Base-by-base conservation (phyloP, 2,888 invertebrate genomes). In the Griposia aprilina region DNA sequence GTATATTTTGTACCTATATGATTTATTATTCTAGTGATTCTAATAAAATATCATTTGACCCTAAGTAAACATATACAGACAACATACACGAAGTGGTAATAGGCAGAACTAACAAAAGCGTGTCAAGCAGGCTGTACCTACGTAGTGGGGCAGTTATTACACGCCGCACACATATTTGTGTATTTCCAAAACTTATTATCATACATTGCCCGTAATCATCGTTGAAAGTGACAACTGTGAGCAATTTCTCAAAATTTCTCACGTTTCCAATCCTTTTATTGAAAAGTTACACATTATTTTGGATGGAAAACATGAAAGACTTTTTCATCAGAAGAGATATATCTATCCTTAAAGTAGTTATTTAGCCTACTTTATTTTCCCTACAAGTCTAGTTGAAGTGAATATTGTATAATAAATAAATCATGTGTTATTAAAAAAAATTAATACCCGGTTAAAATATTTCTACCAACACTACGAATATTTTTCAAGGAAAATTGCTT, bases 121-220 rank as follows among this genome's bases (percentile, higher is more conserved):
- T 84, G 84, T 84, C 84, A 84, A 86, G 84, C 75, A 77, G 73
- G 66, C 59, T 55, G 45, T 20, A n/a, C 41, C 7, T 41, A 41
- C 50, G 23, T 10, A 70, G 76, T 57, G 26, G 59, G 76, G 69
- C 76, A 68, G 75, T 67, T 66, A 75, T 60, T 73, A 75, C 67
- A 65, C 67, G 45, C 13, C 62, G 69, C 70, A 68, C 73, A 78
- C 71, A 62, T 23, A 26, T 75, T 66, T 66, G 62, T 70, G 41
- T 76, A 73, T 85, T 80, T 80, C 74, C 63, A 62, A 67, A 85
- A 76, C 66, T 74, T 62, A 81, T 74, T 81, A 80, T 76, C 77
- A 78, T 63, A 60, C 60, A 57, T 74, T 62, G 59, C 50, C 26
- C 23, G 72, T 66, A 75, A 66, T 65, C 63, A 71, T 76, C 15